Percentiles rank a stretch among this genome's conserved stretches.
Evolutionary conservation across 2,888 invertebrate genomes (phyloP).

Genomic region (Rhogogaster chlorosoma): DNA sequence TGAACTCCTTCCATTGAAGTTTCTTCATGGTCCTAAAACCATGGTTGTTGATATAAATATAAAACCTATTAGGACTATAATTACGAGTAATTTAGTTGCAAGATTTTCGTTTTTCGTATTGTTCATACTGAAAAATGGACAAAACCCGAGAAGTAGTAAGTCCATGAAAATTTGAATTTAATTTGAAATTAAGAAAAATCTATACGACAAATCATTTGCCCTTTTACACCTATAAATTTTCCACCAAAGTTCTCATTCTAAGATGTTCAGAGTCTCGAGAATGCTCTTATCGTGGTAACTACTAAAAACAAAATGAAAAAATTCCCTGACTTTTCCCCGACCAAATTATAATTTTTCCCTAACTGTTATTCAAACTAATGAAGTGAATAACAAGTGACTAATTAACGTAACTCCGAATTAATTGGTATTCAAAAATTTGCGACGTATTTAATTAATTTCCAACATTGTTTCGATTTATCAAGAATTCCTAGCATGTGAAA

Average conservation of each 20-base stretch:
- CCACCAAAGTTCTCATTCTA: background rate
- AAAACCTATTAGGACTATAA: background rate
- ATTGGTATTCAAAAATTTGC: too few species aligned
- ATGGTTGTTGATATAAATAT: background rate
- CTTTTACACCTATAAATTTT: background rate
- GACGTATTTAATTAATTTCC: too few species aligned
- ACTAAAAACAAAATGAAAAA: too few species aligned
- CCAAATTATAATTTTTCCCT: too few species aligned
- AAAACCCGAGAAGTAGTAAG: background rate
- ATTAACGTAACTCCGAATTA: too few species aligned
- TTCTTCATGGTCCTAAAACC: slow-evolving; percentile 76
- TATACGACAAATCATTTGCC: background rate
- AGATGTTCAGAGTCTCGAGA: background rate
- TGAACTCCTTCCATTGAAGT: slow-evolving; percentile 79
- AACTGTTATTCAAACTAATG: too few species aligned
- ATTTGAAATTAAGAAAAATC: background rate
- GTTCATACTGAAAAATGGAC: background rate
- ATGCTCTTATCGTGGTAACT: too few species aligned
- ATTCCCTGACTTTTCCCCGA: too few species aligned
- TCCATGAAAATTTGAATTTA: background rate
- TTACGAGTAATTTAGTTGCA: background rate
- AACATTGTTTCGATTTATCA: too few species aligned
- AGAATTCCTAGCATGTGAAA: too few species aligned
- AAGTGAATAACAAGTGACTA: too few species aligned
- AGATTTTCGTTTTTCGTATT: background rate